Conservation (phyloP, 64 coral and sea anemone species). For the Acropora yongei region DNA sequence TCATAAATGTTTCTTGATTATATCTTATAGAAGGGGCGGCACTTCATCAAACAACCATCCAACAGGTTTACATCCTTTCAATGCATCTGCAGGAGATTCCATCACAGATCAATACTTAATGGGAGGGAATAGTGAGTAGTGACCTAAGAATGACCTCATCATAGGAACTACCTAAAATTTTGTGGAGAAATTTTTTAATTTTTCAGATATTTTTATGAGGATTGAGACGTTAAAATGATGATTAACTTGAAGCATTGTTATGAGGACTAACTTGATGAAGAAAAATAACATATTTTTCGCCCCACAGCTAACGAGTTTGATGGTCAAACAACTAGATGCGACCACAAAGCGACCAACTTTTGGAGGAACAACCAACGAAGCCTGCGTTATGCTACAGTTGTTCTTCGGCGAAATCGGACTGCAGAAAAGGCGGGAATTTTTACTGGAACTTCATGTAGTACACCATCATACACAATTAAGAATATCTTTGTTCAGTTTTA, state of each 20-base stretch:
- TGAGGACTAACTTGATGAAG: neutral
- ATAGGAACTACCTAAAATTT: too few relatives aligned
- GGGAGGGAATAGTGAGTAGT: constrained; percentile 13
- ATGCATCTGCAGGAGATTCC: neutral
- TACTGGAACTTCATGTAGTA: constrained; percentile 83
- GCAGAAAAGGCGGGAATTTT: constrained; percentile 72
- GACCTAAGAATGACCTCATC: neutral
- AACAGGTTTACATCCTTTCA: constrained; percentile 7
- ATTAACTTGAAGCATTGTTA: too few relatives aligned
- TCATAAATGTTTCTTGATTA: neutral
- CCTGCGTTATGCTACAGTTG: constrained; percentile 51
- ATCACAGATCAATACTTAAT: constrained; percentile 6
- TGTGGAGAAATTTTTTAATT: too few relatives aligned
- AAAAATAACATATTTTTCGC: neutral
- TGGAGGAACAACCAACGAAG: constrained; percentile 18
- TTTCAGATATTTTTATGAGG: too few relatives aligned
- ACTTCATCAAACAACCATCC: neutral
- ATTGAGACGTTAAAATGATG: too few relatives aligned
- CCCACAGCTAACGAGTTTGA: constrained; percentile 60
- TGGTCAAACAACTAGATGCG: constrained; percentile 53
- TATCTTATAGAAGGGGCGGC: neutral
- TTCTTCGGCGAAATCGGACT: constrained; percentile 49
- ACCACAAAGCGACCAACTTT: constrained; percentile 47
- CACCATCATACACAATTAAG: constrained; percentile 69
- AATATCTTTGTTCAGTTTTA: constrained; percentile 47